Evolutionary conservation across 2,888 invertebrate genomes (phyloP), one percentile per base, ranked within the genome.

Genomic region (Dryobota labecula): DNA sequence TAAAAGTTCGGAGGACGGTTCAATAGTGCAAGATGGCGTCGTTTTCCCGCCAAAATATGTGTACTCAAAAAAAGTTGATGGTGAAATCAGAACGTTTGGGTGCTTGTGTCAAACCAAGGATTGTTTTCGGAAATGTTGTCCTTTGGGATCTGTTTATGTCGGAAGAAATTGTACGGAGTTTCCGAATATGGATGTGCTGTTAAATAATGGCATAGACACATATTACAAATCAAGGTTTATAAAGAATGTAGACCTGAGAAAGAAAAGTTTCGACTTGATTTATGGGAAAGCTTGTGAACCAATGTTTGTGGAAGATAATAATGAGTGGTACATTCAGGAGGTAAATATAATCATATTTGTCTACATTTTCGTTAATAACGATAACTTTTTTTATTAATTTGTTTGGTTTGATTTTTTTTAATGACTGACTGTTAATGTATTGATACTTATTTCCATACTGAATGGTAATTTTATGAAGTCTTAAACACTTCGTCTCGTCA

Each of bases 111-210:
- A 90, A 70, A n/a, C 88, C 0, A 90, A 80, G 24, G 83, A 87
- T 7, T 95, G 95, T 85, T 87, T 93, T 33, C 82, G 90, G n/a
- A 95, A 95, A 70, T 95, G 95, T 73, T 95, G 95, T 70, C 89
- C 90, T 0, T 15, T 90, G 0, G 93, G 93, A 0, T 84, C 73
- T n/a, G 90, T 90, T 9, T 5, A 70, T 84, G 15, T 58, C 0
- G 60, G 27, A 1, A 66, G 4, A 11, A 78, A 63, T 1, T 95
- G 94, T 80, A 78, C 83, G 0, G 73, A 77, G n/a, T 77, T 84
- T 38, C 56, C 81, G 0, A 73, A 83, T 0, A 61, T 72, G 5
- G 94, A 94, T 73, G 62, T 80, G 0, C 47, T 94, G 4, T 49
- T 74, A 27, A 86, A 78, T 7, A 36, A 86, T 24, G 92, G 92